Evolutionary conservation across 2,888 invertebrate genomes (phyloP), one percentile per base, ranked within the genome.

Genomic region (Oscheius sp.): DNA sequence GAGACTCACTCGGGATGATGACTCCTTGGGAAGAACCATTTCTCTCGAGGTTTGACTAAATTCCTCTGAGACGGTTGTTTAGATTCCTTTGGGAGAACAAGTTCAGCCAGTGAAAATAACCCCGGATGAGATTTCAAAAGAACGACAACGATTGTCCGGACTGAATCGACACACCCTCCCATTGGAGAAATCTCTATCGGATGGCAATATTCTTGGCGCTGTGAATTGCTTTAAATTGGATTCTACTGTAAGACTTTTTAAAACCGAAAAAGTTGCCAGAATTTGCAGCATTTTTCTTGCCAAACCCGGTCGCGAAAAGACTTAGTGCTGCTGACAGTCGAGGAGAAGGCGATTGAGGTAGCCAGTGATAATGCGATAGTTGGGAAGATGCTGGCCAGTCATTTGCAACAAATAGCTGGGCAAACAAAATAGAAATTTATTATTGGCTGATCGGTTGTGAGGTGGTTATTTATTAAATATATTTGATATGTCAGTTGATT

Each of bases 1-100:
- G 78, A 64, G 65, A 15, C 25, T 78, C 4, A 48, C 37, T 12
- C 20, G 65, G 25, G 63, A 67, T 5, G 72, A 63, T 15, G 72
- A 69, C 57, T 69, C 68, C 2, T 17, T 61, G 17, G 71, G 72
- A 20, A 75, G 72, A 50, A 50, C 45, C 6, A 69, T 75, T 52
- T 33, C 69, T 23, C 53, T 78, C 27, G 75, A 78, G 69, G 75
- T 75, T 20, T 10, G 37, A 15, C 27, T 39, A 4, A 39, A 53
- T 6, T 20, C 10, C 10, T 23, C n/a, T n/a, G n/a, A 3, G 2
- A 39, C 12, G 17, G n/a, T 25, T 6, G 10, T 69, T n/a, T 39
- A 75, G 76, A 68, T 79, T 17, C 78, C 79, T 20, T 70, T 77
- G 15, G 78, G 78, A 3, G 79, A 79, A 58, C 79, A 79, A 74